Conservation (phyloP, 2,113 vertebrate species). For the Rhizomys pruinosus region DNA sequence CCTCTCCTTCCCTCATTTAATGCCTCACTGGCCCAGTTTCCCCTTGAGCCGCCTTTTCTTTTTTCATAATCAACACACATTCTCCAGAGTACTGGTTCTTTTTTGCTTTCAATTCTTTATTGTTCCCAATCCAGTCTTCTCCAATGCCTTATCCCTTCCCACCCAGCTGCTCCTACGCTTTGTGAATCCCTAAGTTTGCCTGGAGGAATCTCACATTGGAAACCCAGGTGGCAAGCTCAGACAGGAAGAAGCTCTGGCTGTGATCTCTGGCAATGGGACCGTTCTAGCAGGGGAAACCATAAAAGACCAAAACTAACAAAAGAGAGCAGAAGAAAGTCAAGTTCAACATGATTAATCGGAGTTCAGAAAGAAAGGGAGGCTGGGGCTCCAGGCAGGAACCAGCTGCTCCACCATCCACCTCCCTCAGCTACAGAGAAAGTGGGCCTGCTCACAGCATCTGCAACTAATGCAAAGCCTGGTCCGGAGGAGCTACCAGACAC, state of each 20-base stretch:
- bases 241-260: background rate
- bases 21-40: background rate
- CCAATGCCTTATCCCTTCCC: background rate
- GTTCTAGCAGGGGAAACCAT: background rate
- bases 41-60: background rate
- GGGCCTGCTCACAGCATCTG: background rate
- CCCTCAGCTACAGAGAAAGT: background rate
- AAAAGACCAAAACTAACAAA: slow-evolving; percentile 44
- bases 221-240: slow-evolving; percentile 21
- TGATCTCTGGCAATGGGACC: slow-evolving; percentile 21
- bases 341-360: background rate
- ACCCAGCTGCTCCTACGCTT: slow-evolving; percentile 15
- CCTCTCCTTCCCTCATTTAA: slow-evolving; percentile 8
- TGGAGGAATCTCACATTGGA: slow-evolving; percentile 27
- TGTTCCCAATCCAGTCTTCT: background rate
- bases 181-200: slow-evolving; percentile 46
- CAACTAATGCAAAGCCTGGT: background rate
- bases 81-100: background rate
- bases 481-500: background rate
- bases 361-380: slow-evolving; percentile 42
- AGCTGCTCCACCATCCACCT: background rate
- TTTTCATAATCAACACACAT: background rate
- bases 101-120: background rate
- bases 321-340: slow-evolving; percentile 28
- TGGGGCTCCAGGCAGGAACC: background rate